phyloP scores from a whole-genome alignment of 2,797 vertebrate genomes.

The Hippocampus kuda region DNA sequence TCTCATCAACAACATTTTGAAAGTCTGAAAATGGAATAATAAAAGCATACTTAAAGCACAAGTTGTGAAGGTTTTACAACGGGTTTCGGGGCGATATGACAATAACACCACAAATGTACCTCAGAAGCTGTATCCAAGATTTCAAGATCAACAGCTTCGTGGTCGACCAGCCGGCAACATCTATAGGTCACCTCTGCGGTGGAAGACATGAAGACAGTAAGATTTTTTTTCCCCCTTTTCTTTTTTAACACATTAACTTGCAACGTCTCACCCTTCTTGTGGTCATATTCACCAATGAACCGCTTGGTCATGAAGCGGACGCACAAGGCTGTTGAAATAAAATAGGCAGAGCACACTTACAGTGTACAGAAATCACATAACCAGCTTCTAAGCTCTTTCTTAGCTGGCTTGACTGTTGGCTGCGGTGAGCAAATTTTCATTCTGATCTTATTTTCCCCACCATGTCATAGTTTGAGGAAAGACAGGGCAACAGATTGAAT shows the following conservation, averaged over 20 bases:
- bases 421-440: background rate
- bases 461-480: background rate
- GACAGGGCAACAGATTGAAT: background rate
- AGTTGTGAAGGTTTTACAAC: background rate
- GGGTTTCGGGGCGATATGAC: background rate
- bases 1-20: background rate
- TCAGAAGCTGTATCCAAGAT: slow-evolving; percentile 63
- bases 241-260: background rate
- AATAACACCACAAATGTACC: slow-evolving; percentile 33
- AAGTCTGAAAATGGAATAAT: background rate
- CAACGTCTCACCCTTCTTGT: slow-evolving; percentile 59
- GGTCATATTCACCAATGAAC: slow-evolving; percentile 72
- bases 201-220: background rate
- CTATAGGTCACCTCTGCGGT: slow-evolving; percentile 64
- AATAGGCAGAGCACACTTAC: background rate
- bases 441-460: background rate
- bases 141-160: slow-evolving; percentile 64
- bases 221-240: too few relatives aligned
- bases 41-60: background rate
- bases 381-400: background rate
- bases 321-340: slow-evolving; percentile 63
- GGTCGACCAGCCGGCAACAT: slow-evolving; percentile 58
- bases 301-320: slow-evolving; percentile 69
- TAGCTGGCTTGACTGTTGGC: background rate
- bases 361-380: background rate